Evolutionary conservation across 2,797 vertebrate genomes (phyloP).

Genomic region (Avahi laniger): DNA sequence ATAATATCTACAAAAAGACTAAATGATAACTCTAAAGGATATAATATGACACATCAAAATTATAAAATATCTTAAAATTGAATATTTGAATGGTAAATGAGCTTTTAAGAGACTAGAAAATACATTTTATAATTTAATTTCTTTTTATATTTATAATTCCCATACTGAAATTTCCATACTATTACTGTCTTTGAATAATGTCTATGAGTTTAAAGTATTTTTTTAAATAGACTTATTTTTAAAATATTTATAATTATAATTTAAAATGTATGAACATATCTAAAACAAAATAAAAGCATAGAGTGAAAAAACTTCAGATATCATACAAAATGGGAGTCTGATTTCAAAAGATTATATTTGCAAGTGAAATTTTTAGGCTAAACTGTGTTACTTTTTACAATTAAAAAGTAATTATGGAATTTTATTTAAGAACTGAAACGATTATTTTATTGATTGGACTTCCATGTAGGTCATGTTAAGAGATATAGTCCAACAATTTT

Average conservation of each 20-base stretch:
- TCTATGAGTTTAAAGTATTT: background rate
- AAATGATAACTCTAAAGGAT: background rate
- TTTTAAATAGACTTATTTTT: background rate
- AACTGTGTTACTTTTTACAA: constrained; percentile 4
- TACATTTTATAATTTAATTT: background rate
- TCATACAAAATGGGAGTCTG: background rate
- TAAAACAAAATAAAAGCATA: background rate
- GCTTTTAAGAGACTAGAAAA: background rate
- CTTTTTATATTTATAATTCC: background rate
- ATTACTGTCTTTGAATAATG: background rate
- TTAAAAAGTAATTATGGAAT: background rate
- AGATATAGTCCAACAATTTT: background rate
- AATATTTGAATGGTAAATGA: background rate
- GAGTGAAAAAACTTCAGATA: background rate
- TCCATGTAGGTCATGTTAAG: background rate
- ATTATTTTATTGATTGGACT: constrained; percentile 17
- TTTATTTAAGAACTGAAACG: constrained; percentile 39
- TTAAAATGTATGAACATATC: constrained; percentile 29
- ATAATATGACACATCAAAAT: background rate
- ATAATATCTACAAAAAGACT: background rate
- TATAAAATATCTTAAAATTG: background rate
- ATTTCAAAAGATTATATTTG: constrained; percentile 43
- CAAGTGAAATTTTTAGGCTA: background rate
- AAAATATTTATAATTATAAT: background rate
- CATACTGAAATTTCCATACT: background rate